These are phyloP conservation scores for Pantherophis guttatus DNA, from an alignment of 2,113 vertebrate species.

Conservation along the genomic window DNA sequence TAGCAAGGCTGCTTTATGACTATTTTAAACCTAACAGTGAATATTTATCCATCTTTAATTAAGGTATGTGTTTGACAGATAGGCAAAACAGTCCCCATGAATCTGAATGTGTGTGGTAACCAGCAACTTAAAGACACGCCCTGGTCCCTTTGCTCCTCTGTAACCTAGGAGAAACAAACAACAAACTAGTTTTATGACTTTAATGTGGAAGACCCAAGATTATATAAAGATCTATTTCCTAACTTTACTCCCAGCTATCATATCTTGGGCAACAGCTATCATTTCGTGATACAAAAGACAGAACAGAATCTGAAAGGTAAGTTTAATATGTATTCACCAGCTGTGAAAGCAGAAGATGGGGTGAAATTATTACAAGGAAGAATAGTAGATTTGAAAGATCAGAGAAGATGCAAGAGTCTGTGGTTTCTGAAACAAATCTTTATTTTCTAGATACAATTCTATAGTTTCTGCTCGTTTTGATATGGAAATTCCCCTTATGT, in stretches of 20 bases:
- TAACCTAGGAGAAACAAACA: slow-evolving; percentile 16
- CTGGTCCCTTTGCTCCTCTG: not conserved
- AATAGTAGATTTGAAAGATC: not conserved
- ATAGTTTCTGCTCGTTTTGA: not conserved
- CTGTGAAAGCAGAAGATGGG: not conserved
- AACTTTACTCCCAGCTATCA: not conserved
- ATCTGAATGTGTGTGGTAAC: not conserved
- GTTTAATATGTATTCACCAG: not conserved
- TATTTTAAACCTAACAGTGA: too few relatives aligned
- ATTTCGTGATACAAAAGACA: not conserved
- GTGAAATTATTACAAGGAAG: not conserved
- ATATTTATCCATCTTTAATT: not conserved
- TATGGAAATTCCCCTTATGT: not conserved
- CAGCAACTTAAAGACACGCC: not conserved
- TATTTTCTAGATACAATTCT: not conserved
- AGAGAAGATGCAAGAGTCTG: not conserved
- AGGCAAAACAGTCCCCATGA: not conserved
- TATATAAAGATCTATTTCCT: not conserved
- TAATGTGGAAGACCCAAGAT: not conserved
- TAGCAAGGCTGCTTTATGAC: not conserved
- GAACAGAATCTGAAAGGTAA: not conserved
- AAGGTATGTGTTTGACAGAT: not conserved
- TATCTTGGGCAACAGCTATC: not conserved
- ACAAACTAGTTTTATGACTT: not conserved
- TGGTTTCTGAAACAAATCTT: not conserved